Base-by-base conservation (phyloP, 2,797 vertebrate species). In the Thunnus albacares region DNA sequence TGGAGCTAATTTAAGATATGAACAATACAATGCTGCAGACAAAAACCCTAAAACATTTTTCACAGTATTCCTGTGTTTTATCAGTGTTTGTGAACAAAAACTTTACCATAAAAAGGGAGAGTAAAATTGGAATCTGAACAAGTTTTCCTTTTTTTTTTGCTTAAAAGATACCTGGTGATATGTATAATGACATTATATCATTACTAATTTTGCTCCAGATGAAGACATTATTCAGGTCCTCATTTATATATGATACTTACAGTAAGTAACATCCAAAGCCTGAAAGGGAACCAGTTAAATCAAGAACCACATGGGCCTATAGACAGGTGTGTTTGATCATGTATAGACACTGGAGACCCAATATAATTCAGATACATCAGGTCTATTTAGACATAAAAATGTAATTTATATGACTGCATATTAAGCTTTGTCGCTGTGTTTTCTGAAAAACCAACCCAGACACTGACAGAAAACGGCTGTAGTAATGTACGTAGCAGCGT, bases 401-500 rank as follows among this genome's bases (percentile, higher is more conserved):
- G 88, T 92, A 92, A 95, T 94, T 94, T 94, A 92, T 92, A 86
- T 93, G 93, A 91, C 47, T 92, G 92, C 93, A 91, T 94, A 24
- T 92, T 95, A 94, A 94, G 91, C 90, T 87, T 87, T 87, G 88
- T 93, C 82, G 90, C 77, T 84, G 38, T 65, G 75, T 79, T 91
- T 93, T 82, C 47, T 51, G 47, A 51, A 79, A 75, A 79, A 85
- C 62, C 73, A 83, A 94, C 87, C 82, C 80, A 78, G 93, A 92
- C 89, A 94, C 89, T 71, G 63, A 88, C 92, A 93, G 88, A 90
- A 95, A 94, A 89, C 89, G 92, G 88, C 90, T 93, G 93, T 87
- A 83, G 92, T 95, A 95, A 95, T 94, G 90, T 91, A 95, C 88
- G 72, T 89, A 93, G 92, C 92, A 94, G 91, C 92, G 91, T 96